Percentiles rank a stretch among this genome's conserved stretches.
Evolutionary conservation across 2,797 vertebrate species (phyloP).

Genomic region (Luscinia megarhynchos): DNA sequence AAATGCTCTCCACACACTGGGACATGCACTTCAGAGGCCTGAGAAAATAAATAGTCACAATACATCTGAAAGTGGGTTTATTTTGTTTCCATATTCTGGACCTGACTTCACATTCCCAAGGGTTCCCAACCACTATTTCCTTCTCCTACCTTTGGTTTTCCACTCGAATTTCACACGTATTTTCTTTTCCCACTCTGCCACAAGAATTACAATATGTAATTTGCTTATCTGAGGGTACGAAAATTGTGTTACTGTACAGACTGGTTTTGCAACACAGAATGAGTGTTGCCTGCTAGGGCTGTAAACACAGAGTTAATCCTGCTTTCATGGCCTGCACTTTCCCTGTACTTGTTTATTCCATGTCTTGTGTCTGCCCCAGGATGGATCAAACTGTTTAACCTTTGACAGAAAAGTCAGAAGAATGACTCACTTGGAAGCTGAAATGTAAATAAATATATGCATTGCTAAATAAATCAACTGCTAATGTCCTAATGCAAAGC

Average conservation of each 20-base stretch:
- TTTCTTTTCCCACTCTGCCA: background rate
- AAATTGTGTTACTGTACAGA: slow-evolving; percentile 1
- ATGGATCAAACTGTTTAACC: slow-evolving; percentile 56
- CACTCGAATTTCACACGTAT: background rate
- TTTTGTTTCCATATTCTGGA: background rate
- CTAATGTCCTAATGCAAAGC: background rate
- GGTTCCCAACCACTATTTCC: background rate
- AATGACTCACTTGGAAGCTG: slow-evolving; percentile 45
- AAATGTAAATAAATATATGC: slow-evolving; percentile 54
- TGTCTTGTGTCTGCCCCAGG: background rate
- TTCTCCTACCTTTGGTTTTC: background rate
- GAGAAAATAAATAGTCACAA: background rate
- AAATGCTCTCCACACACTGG: background rate
- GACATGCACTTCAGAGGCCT: background rate
- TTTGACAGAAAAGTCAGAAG: slow-evolving; percentile 45
- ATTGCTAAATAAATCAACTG: slow-evolving; percentile 57
- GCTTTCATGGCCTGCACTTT: slow-evolving; percentile 10
- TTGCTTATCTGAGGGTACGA: slow-evolving; percentile 22
- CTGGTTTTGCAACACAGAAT: slow-evolving; percentile 3
- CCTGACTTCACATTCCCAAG: background rate
- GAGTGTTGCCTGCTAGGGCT: background rate
- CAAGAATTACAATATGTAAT: background rate
- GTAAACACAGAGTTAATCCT: slow-evolving; percentile 3
- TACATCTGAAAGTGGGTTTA: background rate
- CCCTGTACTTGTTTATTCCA: slow-evolving; percentile 37